A percentile compares a stretch with the other conserved stretches of the same genome.
These are phyloP conservation scores for Semicossyphus pulcher DNA, from an alignment of 2,113 vertebrate genomes.

Conservation along the genomic window DNA sequence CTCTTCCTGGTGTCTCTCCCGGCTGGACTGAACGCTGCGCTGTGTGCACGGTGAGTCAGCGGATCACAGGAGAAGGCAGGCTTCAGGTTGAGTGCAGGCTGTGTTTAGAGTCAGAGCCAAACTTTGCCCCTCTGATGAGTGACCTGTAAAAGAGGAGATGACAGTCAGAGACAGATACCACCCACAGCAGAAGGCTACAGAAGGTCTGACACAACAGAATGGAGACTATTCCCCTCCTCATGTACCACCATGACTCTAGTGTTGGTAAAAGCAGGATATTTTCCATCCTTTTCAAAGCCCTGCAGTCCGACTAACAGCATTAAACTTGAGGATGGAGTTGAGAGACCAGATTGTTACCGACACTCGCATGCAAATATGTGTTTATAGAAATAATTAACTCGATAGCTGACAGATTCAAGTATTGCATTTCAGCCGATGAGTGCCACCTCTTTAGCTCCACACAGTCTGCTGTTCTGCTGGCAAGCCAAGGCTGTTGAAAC, in stretches of 20 bases:
- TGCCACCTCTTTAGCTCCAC: no score
- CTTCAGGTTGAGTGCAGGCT: conserved; percentile 38
- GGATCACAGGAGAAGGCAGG: conserved; percentile 41
- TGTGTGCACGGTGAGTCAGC: conserved; percentile 49
- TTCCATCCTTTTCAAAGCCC: no score
- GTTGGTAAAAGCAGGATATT: not conserved
- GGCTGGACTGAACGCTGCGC: conserved; percentile 3
- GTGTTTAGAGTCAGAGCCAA: conserved; percentile 42
- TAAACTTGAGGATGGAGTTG: not conserved
- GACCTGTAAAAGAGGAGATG: conserved; percentile 50
- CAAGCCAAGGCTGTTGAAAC: no score
- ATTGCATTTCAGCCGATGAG: no score
- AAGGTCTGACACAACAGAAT: conserved; percentile 12
- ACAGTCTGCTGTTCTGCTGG: no score
- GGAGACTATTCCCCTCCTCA: not conserved
- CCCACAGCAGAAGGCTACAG: conserved; percentile 14
- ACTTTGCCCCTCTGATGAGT: conserved; percentile 24
- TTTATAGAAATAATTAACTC: no score
- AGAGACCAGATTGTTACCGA: no score
- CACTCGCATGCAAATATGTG: no score
- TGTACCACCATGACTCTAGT: not conserved
- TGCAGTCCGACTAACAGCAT: not conserved
- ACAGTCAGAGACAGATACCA: conserved; percentile 54
- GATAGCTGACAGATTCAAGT: no score
- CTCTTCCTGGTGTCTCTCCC: conserved; percentile 18